A percentile compares a stretch with the other conserved stretches of the same genome.
Conservation (phyloP, 2,113 vertebrate species). For the Podarcis raffonei region DNA sequence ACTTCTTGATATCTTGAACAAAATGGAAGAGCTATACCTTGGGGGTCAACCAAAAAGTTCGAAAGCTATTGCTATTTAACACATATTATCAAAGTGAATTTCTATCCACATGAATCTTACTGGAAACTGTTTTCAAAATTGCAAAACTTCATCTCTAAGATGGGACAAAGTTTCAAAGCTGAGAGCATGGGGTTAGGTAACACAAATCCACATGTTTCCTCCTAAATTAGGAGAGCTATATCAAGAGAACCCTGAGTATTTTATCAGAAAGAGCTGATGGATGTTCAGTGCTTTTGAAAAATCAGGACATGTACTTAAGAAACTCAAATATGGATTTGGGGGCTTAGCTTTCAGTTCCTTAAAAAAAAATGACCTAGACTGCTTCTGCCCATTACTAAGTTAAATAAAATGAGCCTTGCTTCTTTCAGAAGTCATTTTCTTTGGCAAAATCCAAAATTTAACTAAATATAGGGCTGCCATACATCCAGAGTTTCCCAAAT, state of each 20-base stretch:
- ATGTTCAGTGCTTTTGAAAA: not conserved
- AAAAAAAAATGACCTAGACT: conserved; percentile 25
- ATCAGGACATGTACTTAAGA: conserved; percentile 2
- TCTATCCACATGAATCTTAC: not conserved
- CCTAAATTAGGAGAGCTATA: conserved; percentile 13
- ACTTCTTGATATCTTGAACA: not conserved
- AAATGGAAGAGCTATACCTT: not conserved
- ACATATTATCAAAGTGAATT: not conserved
- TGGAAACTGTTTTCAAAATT: not conserved
- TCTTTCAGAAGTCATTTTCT: not conserved
- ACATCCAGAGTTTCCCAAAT: no score
- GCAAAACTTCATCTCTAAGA: not conserved
- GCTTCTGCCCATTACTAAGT: conserved; percentile 20
- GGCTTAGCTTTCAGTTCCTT: conserved; percentile 25
- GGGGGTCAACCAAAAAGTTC: not conserved
- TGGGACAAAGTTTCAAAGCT: not conserved
- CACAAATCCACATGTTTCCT: not conserved
- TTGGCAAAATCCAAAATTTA: conserved; percentile 12
- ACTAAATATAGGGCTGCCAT: no score
- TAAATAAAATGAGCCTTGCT: conserved; percentile 22
- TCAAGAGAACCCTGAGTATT: not conserved
- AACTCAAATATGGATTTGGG: not conserved
- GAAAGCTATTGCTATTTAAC: not conserved
- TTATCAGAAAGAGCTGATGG: not conserved
- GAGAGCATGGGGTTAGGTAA: not conserved